Evolutionary conservation across 2,797 vertebrate species (phyloP).

Genomic region (Furcifer pardalis): DNA sequence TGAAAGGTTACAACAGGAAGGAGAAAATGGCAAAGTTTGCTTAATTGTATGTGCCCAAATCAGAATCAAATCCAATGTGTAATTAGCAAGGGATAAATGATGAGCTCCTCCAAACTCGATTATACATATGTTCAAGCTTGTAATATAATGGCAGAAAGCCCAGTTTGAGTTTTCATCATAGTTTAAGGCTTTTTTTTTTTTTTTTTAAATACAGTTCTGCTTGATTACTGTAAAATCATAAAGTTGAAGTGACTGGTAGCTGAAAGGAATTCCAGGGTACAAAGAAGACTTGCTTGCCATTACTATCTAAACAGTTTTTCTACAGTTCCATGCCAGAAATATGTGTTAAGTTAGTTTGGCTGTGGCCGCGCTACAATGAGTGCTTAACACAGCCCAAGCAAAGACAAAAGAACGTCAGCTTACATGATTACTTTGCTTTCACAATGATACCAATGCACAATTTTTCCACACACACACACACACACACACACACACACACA

Average conservation of each 20-base stretch:
- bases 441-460: background rate
- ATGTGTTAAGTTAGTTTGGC: background rate
- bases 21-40: background rate
- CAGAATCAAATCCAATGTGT: background rate
- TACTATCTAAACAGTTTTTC: slow-evolving; percentile 50
- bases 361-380: background rate
- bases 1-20: background rate
- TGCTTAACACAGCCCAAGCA: rapidly evolving
- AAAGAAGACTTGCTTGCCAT: slow-evolving; percentile 45
- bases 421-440: background rate
- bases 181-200: slow-evolving; percentile 38
- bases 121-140: slow-evolving; percentile 3
- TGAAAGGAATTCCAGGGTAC: slow-evolving; percentile 64
- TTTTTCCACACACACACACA: background rate
- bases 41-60: background rate
- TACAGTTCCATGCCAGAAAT: slow-evolving; percentile 18
- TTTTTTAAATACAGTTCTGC: slow-evolving; percentile 36
- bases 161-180: slow-evolving; percentile 18
- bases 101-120: slow-evolving; percentile 1
- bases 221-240: slow-evolving; percentile 45
- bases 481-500: too few species aligned
- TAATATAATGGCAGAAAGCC: slow-evolving; percentile 10
- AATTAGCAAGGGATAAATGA: background rate
- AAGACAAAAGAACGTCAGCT: background rate
- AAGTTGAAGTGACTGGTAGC: slow-evolving; percentile 61